Evolutionary conservation across 1,140 invertebrate species (phyloP).

Genomic region (Hypsibius dujardini): DNA sequence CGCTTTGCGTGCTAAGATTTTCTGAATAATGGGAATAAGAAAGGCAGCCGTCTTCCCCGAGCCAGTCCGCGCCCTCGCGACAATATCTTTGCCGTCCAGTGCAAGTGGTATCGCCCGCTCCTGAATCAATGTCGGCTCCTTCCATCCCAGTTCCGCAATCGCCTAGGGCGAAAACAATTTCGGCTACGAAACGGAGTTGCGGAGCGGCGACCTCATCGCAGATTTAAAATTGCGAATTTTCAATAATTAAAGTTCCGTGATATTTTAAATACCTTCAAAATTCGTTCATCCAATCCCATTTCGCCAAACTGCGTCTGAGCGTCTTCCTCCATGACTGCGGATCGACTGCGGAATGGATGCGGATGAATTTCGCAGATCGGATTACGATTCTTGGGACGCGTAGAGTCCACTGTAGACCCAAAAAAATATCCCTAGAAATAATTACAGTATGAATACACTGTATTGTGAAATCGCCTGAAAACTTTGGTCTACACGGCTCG

Average conservation of each 20-base stretch:
- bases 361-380: too few species aligned
- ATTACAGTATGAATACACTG: too few species aligned
- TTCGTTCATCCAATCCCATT: constrained; percentile 75
- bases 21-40: constrained; percentile 79
- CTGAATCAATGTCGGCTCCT: constrained; percentile 81
- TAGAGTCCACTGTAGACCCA: too few species aligned
- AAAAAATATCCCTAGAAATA: too few species aligned
- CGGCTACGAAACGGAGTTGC: constrained; percentile 17
- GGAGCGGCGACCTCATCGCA: too few species aligned
- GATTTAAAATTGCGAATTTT: constrained; percentile 14
- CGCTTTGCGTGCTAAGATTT: constrained; percentile 62
- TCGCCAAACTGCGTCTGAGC: constrained; percentile 58
- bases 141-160: constrained; percentile 76
- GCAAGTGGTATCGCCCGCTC: constrained; percentile 86
- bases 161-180: constrained; percentile 43
- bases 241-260: constrained; percentile 17
- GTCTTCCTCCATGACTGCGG: too few species aligned
- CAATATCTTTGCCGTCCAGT: constrained; percentile 85
- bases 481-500: too few species aligned
- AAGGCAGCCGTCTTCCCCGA: constrained; percentile 97
- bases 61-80: constrained; percentile 85
- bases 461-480: too few species aligned
- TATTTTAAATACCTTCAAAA: constrained; percentile 46
- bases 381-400: too few species aligned
- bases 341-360: too few species aligned